Base-by-base conservation (phyloP, 2,888 invertebrate species). In the Nematopogon swammerdamellus region DNA sequence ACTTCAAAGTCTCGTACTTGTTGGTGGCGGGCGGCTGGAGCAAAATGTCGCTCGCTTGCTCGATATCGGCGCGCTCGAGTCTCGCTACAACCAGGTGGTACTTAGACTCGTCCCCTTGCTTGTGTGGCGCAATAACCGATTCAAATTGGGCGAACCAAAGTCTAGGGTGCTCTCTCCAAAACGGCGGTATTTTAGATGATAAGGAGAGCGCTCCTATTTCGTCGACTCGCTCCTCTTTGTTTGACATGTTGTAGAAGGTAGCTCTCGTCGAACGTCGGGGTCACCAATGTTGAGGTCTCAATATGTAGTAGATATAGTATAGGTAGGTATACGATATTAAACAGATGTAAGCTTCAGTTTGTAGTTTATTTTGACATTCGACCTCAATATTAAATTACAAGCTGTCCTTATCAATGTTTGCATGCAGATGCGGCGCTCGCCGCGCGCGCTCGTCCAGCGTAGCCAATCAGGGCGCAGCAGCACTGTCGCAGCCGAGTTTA, bases 121-220 rank as follows among this genome's bases (percentile, higher is more conserved):
- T 47, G 8, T 30, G 47, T 5, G 47, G 36, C 3, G 47, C 47
- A 2, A 47, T 30, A 2, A 30, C 20, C 6, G 47, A 8, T 18
- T 47, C 47, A 17, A 47, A 47, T 18, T 47, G 47, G 6, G 16
- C n/a, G 36, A 47, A 47, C 47, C 47, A 47, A 5, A 30, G 11
- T 16, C 47, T 16, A 2, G 47, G 30, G 6, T 18, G 5, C 2
- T 47, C 47, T 5, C 17, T 3, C 47, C 47, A 47, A 18, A 47
- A 47, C 16, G 5, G 10, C 29, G 47, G 36, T 17, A 30, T 5
- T 5, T 18, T 29, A 2, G 29, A 6, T 3, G 4, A 14, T 3
- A 36, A 14, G 5, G 25, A 25, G 8, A 18, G 10, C 3, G 8
- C 10, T 18, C 8, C 45, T 16, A 17, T 11, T 45, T 19, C 17